Conservation (phyloP, 2,113 vertebrate species). For the Tringa solitaria region DNA sequence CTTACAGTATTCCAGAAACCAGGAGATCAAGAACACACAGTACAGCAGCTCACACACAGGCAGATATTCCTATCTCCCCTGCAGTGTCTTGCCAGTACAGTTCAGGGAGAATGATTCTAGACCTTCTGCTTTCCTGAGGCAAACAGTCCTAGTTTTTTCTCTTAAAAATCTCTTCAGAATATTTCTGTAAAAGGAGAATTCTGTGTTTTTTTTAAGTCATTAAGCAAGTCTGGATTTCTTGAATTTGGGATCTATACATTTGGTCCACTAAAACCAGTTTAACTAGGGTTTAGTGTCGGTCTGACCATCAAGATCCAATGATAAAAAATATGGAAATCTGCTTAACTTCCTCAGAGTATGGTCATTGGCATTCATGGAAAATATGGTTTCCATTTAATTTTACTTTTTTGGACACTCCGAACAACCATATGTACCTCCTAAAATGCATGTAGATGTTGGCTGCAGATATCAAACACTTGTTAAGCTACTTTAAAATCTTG, state of each 20-base stretch:
- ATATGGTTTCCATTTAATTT: neutral
- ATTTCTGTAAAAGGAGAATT: neutral
- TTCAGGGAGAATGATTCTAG: neutral
- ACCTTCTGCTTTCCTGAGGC: neutral
- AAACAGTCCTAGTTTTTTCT: neutral
- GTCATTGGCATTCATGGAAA: neutral
- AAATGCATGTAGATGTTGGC: neutral
- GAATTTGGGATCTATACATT: neutral
- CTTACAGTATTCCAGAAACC: neutral
- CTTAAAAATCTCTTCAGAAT: neutral
- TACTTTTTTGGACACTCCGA: neutral
- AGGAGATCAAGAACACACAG: neutral
- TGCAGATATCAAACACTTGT: neutral
- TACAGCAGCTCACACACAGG: neutral
- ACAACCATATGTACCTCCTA: neutral
- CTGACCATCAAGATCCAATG: neutral
- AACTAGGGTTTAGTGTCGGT: neutral
- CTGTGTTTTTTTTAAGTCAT: neutral
- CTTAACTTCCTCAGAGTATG: neutral
- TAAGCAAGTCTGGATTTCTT: neutral
- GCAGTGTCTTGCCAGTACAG: neutral
- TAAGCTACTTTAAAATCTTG: neutral
- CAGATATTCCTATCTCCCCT: neutral
- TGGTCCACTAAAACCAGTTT: neutral
- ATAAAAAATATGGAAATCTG: neutral